A percentile compares a stretch with the other conserved stretches of the same genome.
Conservation (phyloP, 2,113 vertebrate genomes). For the Balaenoptera acutorostrata region DNA sequence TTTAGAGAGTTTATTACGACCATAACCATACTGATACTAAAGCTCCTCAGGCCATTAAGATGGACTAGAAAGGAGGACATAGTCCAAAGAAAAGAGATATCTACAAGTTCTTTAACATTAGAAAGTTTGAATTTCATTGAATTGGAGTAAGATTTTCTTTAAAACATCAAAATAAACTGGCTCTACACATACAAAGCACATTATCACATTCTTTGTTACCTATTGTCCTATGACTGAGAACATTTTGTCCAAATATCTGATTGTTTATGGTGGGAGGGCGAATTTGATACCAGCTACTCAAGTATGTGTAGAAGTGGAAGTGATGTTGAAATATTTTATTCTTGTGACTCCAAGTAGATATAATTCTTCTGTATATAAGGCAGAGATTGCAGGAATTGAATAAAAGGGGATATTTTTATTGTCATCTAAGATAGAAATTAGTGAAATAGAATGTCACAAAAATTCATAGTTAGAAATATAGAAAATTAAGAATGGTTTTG, state of each 20-base stretch:
- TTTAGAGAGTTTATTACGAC: neutral
- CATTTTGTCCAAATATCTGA: neutral
- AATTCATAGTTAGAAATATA: neutral
- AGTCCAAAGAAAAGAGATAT: neutral
- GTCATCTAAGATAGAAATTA: neutral
- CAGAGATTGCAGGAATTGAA: neutral
- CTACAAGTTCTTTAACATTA: neutral
- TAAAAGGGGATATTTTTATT: neutral
- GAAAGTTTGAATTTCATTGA: neutral
- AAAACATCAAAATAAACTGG: neutral
- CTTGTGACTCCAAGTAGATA: neutral
- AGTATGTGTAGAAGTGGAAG: neutral
- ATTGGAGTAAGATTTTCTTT: neutral
- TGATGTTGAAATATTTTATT: neutral
- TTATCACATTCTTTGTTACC: neutral
- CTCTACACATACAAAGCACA: neutral
- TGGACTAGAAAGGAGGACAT: neutral
- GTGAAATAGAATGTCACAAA: neutral
- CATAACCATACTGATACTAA: neutral
- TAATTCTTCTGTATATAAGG: neutral
- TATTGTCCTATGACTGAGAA: neutral
- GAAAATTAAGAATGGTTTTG: neutral
- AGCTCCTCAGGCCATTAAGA: neutral
- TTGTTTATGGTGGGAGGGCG: neutral
- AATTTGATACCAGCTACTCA: neutral